These are phyloP conservation scores for Proteles cristata DNA, from an alignment of 2,113 vertebrate genomes.

Conservation along the genomic window DNA sequence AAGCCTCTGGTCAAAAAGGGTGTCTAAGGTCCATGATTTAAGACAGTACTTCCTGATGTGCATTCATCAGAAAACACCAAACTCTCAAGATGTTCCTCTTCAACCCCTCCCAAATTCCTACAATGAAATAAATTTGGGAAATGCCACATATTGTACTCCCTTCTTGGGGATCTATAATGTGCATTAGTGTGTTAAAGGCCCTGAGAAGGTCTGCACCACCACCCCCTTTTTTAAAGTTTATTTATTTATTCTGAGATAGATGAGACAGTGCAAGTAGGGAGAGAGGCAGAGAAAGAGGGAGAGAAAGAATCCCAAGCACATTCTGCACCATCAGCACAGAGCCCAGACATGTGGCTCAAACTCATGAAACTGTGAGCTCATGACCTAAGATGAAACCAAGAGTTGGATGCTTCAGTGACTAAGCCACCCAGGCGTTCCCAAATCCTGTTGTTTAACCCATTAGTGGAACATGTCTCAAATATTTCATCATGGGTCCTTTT, in stretches of 20 bases:
- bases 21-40: rapidly evolving
- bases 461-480: background rate
- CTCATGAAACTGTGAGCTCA: too few relatives aligned
- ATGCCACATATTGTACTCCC: rapidly evolving
- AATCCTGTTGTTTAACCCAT: background rate
- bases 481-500: background rate
- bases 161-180: too few relatives aligned
- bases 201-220: background rate
- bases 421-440: too few relatives aligned
- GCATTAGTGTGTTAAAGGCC: background rate
- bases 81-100: background rate
- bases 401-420: too few relatives aligned
- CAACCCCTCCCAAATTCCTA: background rate
- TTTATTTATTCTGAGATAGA: too few relatives aligned
- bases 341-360: too few relatives aligned
- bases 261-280: too few relatives aligned
- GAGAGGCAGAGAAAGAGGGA: too few relatives aligned
- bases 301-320: too few relatives aligned
- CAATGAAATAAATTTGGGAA: background rate
- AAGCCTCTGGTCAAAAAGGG: background rate
- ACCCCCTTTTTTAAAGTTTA: too few relatives aligned
- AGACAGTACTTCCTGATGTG: rapidly evolving
- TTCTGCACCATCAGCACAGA: too few relatives aligned
- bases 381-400: too few relatives aligned
- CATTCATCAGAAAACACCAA: background rate